phyloP scores from a whole-genome alignment of 1,140 invertebrate species.

The Scylla paramamosain region DNA sequence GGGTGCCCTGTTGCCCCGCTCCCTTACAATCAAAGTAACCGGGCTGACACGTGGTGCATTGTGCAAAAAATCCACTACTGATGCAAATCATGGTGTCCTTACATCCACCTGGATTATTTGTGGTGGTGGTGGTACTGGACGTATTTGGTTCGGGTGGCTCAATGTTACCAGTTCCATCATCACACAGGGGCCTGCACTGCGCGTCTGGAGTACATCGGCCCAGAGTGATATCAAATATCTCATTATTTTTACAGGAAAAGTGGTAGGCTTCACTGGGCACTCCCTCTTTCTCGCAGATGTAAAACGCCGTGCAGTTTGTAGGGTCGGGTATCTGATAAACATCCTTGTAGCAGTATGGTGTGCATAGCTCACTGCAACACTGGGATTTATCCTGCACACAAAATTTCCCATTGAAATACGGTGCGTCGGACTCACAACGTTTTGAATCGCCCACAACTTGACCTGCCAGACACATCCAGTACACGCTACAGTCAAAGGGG shows the following conservation, averaged over 20 bases:
- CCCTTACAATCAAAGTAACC: too few relatives aligned
- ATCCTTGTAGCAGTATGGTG: not conserved
- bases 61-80: too few relatives aligned
- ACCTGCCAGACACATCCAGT: not conserved
- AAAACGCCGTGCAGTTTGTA: not conserved
- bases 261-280: not conserved
- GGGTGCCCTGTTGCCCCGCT: too few relatives aligned
- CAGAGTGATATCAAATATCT: not conserved
- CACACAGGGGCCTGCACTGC: not conserved
- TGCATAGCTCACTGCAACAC: conserved; percentile 16
- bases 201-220: not conserved
- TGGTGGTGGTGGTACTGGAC: too few relatives aligned
- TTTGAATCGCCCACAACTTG: not conserved
- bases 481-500: not conserved
- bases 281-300: conserved; percentile 22
- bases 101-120: too few relatives aligned
- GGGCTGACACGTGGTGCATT: too few relatives aligned
- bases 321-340: conserved; percentile 39
- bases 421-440: not conserved
- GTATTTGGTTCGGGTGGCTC: too few relatives aligned
- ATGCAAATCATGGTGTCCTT: too few relatives aligned
- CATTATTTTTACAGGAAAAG: not conserved
- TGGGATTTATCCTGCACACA: not conserved
- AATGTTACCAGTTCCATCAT: too few relatives aligned
- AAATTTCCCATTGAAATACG: conserved; percentile 12